These are phyloP conservation scores for Lasioglossum zephyrum DNA, from an alignment of 2,888 invertebrate genomes.

Conservation along the genomic window DNA sequence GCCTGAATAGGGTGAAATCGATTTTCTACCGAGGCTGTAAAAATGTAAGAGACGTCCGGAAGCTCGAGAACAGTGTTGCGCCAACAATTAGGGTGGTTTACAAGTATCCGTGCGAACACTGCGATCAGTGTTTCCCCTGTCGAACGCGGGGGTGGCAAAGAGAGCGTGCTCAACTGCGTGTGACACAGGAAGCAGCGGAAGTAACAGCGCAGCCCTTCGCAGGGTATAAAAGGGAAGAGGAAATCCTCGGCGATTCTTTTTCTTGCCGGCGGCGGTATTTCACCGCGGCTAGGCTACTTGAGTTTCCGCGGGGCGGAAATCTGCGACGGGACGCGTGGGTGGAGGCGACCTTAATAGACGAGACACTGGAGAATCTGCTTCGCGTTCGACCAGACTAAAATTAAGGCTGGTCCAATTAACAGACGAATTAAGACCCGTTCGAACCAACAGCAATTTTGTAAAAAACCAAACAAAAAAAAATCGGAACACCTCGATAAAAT, in stretches of 20 bases:
- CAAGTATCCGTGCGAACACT: conserved; percentile 61
- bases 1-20: not conserved
- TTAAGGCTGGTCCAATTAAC: not conserved
- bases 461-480: too few species aligned
- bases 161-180: conserved; percentile 84
- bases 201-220: conserved; percentile 43
- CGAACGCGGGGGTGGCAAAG: conserved; percentile 61
- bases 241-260: conserved; percentile 46
- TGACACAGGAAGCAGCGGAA: conserved; percentile 83
- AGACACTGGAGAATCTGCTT: conserved; percentile 26
- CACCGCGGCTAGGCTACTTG: conserved; percentile 21
- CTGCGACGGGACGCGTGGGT: conserved; percentile 42
- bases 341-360: conserved; percentile 62
- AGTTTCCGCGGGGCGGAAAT: conserved; percentile 58
- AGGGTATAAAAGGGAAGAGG: conserved; percentile 41
- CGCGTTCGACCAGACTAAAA: not conserved
- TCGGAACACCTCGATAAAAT: too few species aligned
- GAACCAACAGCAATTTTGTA: too few species aligned
- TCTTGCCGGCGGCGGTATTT: conserved; percentile 19
- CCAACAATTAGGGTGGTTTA: conserved; percentile 78
- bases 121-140: conserved; percentile 9
- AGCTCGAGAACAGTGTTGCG: conserved; percentile 65
- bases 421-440: too few species aligned
- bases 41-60: not conserved
- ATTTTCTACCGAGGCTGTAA: not conserved